Conservation (phyloP, 2,888 invertebrate genomes). For the Athalia rosae region DNA sequence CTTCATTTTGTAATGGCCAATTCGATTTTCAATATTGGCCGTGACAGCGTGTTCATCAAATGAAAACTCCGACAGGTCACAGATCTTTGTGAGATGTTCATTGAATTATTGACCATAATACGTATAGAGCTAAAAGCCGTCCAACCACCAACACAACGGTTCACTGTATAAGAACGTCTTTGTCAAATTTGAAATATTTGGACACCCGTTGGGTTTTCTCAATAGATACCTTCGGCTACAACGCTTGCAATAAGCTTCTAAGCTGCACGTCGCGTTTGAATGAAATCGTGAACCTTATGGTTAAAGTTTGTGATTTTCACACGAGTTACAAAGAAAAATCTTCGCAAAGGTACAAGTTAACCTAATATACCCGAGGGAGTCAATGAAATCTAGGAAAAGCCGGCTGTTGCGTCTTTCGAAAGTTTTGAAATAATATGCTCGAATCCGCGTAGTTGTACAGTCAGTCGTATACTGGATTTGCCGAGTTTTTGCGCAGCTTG, state of each 20-base stretch:
- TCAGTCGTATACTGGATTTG: conserved; percentile 28
- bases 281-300: conserved; percentile 22
- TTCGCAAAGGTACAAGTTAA: conserved; percentile 20
- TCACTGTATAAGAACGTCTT: conserved; percentile 48
- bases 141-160: conserved; percentile 48
- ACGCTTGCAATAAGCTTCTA: conserved; percentile 31
- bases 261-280: conserved; percentile 27
- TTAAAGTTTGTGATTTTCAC: conserved; percentile 42
- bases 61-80: too few relatives aligned
- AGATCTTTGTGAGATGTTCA: conserved; percentile 1
- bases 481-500: conserved; percentile 33
- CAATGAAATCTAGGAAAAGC: conserved; percentile 33
- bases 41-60: too few relatives aligned
- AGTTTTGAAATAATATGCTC: conserved; percentile 37
- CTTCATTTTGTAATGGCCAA: too few relatives aligned
- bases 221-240: conserved; percentile 49
- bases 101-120: conserved; percentile 25
- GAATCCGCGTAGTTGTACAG: conserved; percentile 14
- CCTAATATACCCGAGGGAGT: conserved; percentile 33
- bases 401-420: conserved; percentile 36
- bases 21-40: background rate
- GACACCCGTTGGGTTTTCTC: conserved; percentile 56
- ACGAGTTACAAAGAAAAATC: conserved; percentile 42
- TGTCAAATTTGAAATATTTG: conserved; percentile 51
- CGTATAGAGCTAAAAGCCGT: background rate